Evolutionary conservation across 1,140 invertebrate genomes (phyloP), one percentile per base, ranked within the genome.

Genomic region (Leptinotarsa defecta): DNA sequence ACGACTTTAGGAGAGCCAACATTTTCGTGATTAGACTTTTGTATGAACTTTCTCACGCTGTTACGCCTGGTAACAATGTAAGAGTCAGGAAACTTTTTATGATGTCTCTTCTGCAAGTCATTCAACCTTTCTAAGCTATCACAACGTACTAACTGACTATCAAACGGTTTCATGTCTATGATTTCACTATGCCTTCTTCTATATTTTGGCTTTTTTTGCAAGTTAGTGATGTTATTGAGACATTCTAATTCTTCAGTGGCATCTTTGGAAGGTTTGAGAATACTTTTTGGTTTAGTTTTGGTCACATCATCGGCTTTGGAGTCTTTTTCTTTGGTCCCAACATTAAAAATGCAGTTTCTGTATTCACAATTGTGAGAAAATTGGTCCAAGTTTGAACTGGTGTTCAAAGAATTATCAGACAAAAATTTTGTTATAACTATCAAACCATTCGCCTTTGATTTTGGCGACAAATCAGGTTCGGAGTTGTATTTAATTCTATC

Each of bases 281-380:
- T 84, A 34, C 81, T 71, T 74, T 83, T 84, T 2, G 79, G 76
- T 76, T 81, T 80, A n/a, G 48, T 76, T 68, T 63, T 62, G 73
- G 19, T 71, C 27, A 48, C 75, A 73, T 76, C 68, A 24, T 76
- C 63, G 22, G 71, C 68, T 61, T 81, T 79, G 73, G 74, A 76
- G 74, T 77, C 71, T 64, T 77, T 72, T 57, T 78, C 49, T 69
- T 82, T 81, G 81, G 80, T 81, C 80, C 80, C 79, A 61, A 27
- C 73, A 75, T 86, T 86, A 77, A 86, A 86, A 73, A 86, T 86
- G 68, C 85, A 86, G 76, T 86, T 85, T 43, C 77, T 81, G 75
- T 82, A 86, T 78, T 83, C 71, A 76, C 85, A 86, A 52, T 83
- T 80, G 75, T 86, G 85, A 68, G 81, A 80, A 79, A 85, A 84